Evolutionary conservation across 2,888 invertebrate species (phyloP), one percentile per base, ranked within the genome.

Genomic region (Vandiemenella viatica): DNA sequence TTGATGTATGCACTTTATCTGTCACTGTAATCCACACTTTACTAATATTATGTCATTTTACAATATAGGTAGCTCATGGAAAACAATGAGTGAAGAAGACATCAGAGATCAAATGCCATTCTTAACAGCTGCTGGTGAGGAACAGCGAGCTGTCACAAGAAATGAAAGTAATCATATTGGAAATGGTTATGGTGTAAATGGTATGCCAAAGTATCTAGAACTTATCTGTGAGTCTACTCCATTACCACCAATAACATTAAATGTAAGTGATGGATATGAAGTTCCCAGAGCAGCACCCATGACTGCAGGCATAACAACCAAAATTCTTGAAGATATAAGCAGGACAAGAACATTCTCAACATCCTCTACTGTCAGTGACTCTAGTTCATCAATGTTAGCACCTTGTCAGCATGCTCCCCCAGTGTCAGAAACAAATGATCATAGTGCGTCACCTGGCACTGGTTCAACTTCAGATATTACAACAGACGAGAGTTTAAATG

Each of bases 141-240:
- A 20, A 22, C 16, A 16, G 20, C 43, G 15, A 19, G 15, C 15
- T 43, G n/a, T 22, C 15, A 17, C 26, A 16, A 10, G 16, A 41
- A 41, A 41, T 7, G 41, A 15, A 4, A 4, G 10, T n/a, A 13
- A n/a, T 5, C 10, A 16, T 41, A 17, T 41, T 41, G 41, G 15
- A 41, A 17, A 15, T 40, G 16, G 10, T 15, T 3, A 8, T 15
- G 16, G 10, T 10, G 8, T 15, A 6, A 51, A 52, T 18, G 54
- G 58, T 48, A 58, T 69, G 26, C 77, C 79, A 1, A 79, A 80
- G 58, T 82, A 83, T 62, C 64, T 82, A 46, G 80, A 82, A 62
- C 64, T 82, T 43, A 67, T 80, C 60, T 77, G 79, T 59, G 77
- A 77, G 58, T 70, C 70, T 53, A 72, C 72, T 46, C 46, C 61